Base-by-base conservation (phyloP, 1,140 invertebrate species). In the Eumaeus atala region DNA sequence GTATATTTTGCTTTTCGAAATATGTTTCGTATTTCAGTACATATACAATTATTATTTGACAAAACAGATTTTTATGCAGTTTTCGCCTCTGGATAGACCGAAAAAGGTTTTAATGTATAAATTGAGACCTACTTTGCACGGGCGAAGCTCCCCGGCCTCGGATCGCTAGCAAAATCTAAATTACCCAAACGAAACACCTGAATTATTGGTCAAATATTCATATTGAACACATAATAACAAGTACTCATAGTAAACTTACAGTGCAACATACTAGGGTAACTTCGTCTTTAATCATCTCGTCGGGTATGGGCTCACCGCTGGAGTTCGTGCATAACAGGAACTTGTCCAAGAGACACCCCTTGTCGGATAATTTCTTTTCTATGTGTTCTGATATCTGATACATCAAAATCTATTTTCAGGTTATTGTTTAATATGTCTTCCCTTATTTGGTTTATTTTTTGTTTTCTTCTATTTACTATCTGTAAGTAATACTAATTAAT, bases 281-380 rank as follows among this genome's bases (percentile, higher is more conserved):
- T 55, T 71, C 69, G 21, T 71, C 69, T 50, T 64, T 62, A 18
- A 71, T 71, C 18, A 68, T 56, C 3, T 68, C 69, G n/a, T 71
- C 66, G 3, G 64, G 59, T 9, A 54, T 59, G 0, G 61, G 51
- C 9, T 69, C 54, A 12, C 70, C 67, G 17, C 61, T 58, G 8
- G 54, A 14, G 4, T 56, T 42, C 18, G 61, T 62, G 16, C 60
- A 64, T 1, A 72, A 47, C 12, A 72, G 16, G 9, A 72, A 59
- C 35, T 64, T 69, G 17, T 72, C 69, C 34, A 72, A 56, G n/a
- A 72, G 55, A 40, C 69, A 72, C 11, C 52, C 62, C 48, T 58
- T 54, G 9, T 62, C 53, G 17, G 54, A 51, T 16, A 63, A 51
- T 50, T 69, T 64, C 17, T 61, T 61, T 48, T 56, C 54, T 16